These are phyloP conservation scores for Eupithecia subumbrata DNA, from an alignment of 2,888 invertebrate species.

Conservation along the genomic window DNA sequence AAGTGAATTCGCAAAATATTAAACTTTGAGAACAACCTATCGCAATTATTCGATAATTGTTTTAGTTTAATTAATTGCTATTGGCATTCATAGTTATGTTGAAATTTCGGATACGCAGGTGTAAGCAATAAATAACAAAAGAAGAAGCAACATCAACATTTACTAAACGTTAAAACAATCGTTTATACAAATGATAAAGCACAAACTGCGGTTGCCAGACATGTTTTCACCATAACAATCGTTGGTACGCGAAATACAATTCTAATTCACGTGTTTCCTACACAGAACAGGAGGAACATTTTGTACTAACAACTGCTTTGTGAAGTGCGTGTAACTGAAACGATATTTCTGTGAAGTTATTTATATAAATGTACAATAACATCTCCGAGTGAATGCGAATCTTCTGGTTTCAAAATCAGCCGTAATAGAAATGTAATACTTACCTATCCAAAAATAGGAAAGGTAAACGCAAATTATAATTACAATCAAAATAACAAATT, in stretches of 20 bases:
- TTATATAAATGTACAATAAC: slow-evolving; percentile 29
- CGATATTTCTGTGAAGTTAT: slow-evolving; percentile 25
- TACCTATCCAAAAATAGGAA: not conserved
- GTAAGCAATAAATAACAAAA: slow-evolving; percentile 12
- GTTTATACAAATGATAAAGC: slow-evolving; percentile 67
- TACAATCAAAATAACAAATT: not conserved
- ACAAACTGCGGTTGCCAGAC: slow-evolving; percentile 62
- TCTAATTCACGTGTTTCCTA: slow-evolving; percentile 52
- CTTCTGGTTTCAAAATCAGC: not conserved
- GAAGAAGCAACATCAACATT: slow-evolving; percentile 41
- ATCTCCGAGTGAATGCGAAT: not conserved
- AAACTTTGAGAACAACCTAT: not conserved
- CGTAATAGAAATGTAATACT: not conserved
- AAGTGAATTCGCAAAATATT: not conserved
- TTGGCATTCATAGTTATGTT: not conserved
- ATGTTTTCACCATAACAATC: slow-evolving; percentile 65
- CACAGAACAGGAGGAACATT: slow-evolving; percentile 30
- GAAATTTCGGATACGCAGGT: slow-evolving; percentile 1
- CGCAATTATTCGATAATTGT: not conserved
- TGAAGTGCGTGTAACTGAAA: slow-evolving; percentile 16
- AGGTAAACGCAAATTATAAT: not conserved
- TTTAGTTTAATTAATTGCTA: not conserved
- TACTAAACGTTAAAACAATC: slow-evolving; percentile 64
- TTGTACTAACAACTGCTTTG: slow-evolving; percentile 16
- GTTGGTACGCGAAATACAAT: slow-evolving; percentile 50